Evolutionary conservation across 2,113 vertebrate species (phyloP).

Genomic region (Bufo gargarizans): DNA sequence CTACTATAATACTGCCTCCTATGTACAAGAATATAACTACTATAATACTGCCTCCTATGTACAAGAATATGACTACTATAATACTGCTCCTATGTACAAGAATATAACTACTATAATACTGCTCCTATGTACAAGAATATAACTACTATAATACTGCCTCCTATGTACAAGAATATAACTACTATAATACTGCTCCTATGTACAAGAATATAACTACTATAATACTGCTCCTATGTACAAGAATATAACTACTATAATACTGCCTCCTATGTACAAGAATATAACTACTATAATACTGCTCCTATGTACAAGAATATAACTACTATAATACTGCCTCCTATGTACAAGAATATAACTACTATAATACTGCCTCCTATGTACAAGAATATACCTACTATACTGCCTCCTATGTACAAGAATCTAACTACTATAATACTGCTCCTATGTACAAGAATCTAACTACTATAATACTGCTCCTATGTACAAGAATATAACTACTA

Average conservation of each 20-base stretch:
- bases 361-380: too few species aligned
- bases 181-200: not conserved
- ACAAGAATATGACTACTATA: conserved; percentile 9
- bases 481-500: too few species aligned
- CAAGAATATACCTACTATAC: too few species aligned
- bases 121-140: not conserved
- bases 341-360: not conserved
- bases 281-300: not conserved
- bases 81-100: not conserved
- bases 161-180: not conserved
- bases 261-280: not conserved
- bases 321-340: not conserved
- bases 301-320: too few species aligned
- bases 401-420: too few species aligned
- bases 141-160: conserved; percentile 4
- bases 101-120: conserved; percentile 10
- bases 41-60: not conserved
- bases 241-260: conserved; percentile 8
- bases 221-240: not conserved
- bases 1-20: too few species aligned
- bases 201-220: not conserved
- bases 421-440: too few species aligned
- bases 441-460: too few species aligned
- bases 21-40: too few species aligned
- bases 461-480: too few species aligned